Evolutionary conservation across 2,797 vertebrate species (phyloP).

Genomic region (Synaphobranchus kaupii): DNA sequence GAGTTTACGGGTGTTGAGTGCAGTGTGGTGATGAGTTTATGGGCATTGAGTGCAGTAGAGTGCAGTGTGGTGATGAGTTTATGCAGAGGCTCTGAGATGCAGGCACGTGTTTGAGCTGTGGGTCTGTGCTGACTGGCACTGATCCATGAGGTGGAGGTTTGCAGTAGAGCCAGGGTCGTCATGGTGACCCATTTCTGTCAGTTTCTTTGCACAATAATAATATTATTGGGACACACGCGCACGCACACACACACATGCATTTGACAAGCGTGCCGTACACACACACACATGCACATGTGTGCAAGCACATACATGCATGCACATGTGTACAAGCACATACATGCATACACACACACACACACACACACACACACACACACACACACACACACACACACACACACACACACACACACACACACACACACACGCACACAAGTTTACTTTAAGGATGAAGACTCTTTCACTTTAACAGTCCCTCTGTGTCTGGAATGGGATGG

Average conservation of each 20-base stretch:
- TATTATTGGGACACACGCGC: neutral
- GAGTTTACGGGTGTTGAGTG: too few relatives aligned
- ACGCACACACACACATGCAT: neutral
- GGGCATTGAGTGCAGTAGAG: too few relatives aligned
- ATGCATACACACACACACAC: too few relatives aligned
- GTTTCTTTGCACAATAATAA: neutral
- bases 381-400: neutral
- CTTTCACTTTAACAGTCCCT: too few relatives aligned
- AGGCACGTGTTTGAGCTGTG: neutral
- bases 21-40: too few relatives aligned
- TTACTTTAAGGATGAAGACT: too few relatives aligned
- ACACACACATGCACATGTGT: too few relatives aligned
- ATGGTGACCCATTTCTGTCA: neutral
- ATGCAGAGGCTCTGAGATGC: neutral
- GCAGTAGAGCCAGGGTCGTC: neutral
- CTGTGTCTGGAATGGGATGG: too few relatives aligned
- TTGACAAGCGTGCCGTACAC: neutral
- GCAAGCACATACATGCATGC: too few relatives aligned
- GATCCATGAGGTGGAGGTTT: neutral
- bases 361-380: neutral
- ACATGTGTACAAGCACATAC: too few relatives aligned
- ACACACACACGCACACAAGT: too few relatives aligned
- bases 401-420: too few relatives aligned
- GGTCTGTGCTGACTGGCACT: neutral
- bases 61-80: neutral